phyloP scores from a whole-genome alignment of 53 echinoderm and acorn worm genomes.

The Echinometra lucunter region DNA sequence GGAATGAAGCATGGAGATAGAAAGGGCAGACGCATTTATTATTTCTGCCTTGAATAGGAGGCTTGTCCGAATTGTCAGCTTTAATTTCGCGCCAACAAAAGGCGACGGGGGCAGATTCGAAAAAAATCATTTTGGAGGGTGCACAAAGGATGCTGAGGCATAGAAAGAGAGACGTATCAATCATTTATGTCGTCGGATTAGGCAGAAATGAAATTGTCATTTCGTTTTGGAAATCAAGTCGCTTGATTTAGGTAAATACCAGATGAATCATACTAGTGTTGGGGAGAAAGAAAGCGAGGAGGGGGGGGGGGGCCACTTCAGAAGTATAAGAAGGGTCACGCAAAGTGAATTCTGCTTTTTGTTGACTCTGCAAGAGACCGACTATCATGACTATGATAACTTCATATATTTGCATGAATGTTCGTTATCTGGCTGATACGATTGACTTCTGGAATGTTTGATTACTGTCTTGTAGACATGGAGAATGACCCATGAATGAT shows the following conservation, averaged over 20 bases:
- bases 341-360: not conserved
- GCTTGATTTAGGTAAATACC: not conserved
- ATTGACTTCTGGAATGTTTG: no score
- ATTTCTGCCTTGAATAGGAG: conserved; percentile 18
- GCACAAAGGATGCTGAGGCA: conserved; percentile 2
- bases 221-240: conserved; percentile 36
- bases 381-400: not conserved
- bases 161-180: conserved; percentile 35
- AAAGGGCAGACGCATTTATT: conserved; percentile 67
- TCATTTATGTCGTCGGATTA: conserved; percentile 26
- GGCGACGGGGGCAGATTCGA: conserved; percentile 37
- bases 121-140: conserved; percentile 16
- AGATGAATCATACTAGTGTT: conserved; percentile 7
- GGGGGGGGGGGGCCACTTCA: not conserved
- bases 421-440: not conserved
- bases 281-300: no score
- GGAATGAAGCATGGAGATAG: conserved; percentile 36
- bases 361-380: not conserved
- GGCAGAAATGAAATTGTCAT: conserved; percentile 41
- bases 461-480: not conserved
- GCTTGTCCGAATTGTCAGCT: conserved; percentile 57
- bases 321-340: not conserved
- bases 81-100: conserved; percentile 55
- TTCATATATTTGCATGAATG: not conserved
- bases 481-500: not conserved